Evolutionary conservation across 2,113 vertebrate species (phyloP).

Genomic region (Heteronetta atricapilla): DNA sequence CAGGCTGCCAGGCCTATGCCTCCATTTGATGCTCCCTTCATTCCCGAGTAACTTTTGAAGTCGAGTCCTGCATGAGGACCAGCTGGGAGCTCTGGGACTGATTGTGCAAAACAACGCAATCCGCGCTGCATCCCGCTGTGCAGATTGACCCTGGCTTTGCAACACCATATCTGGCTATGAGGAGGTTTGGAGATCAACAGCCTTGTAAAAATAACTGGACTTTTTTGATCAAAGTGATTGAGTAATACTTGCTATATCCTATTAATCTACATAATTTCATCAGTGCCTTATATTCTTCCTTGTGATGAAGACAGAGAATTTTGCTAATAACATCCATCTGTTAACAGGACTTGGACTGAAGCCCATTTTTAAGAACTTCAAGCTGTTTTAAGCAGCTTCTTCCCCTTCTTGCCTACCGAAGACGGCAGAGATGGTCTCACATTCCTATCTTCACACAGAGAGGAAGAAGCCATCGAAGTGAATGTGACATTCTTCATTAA

Average conservation of each 20-base stretch:
- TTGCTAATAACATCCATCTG: not conserved
- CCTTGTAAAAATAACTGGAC: not conserved
- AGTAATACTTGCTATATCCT: constrained; percentile 20
- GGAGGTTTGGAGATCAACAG: not conserved
- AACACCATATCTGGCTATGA: not conserved
- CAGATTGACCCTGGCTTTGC: not conserved
- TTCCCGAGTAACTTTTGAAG: not conserved
- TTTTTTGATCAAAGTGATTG: not conserved
- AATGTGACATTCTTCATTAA: not conserved
- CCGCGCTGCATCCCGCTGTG: rapidly evolving
- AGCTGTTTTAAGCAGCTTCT: not conserved
- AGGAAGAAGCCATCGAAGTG: no score
- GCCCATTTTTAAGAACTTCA: not conserved
- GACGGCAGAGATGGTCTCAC: not conserved
- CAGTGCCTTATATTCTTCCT: not conserved
- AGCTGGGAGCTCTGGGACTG: not conserved
- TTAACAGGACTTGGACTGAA: not conserved
- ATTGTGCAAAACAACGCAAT: not conserved
- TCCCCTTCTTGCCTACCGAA: not conserved
- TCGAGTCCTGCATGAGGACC: not conserved
- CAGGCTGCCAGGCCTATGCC: not conserved
- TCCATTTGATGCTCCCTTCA: not conserved
- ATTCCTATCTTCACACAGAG: not conserved
- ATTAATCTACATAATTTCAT: constrained; percentile 32
- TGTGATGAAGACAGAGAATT: not conserved